Conservation (phyloP, 2,888 invertebrate genomes). For the Tachina fera region DNA sequence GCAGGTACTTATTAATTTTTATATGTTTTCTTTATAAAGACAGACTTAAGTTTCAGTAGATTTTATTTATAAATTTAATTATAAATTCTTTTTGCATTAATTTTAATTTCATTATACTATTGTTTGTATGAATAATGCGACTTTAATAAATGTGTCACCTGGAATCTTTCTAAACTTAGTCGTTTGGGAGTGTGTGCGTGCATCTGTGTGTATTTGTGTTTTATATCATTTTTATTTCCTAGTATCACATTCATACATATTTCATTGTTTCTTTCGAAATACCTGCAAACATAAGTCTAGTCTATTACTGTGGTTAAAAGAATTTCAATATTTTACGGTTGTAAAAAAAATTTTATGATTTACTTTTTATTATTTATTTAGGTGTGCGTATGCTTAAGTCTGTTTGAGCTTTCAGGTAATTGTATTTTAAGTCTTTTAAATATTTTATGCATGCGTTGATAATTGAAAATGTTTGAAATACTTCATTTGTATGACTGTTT, state of each 20-base stretch:
- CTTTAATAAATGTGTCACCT: constrained; percentile 1
- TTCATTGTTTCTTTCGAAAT: constrained; percentile 12
- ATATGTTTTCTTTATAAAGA: not conserved
- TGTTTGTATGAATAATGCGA: not conserved
- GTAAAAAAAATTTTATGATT: not conserved
- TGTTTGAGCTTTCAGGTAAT: not conserved
- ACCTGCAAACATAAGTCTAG: not conserved
- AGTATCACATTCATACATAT: constrained; percentile 44
- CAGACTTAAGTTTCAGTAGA: not conserved
- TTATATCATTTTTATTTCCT: constrained; percentile 46
- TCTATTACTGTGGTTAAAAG: not conserved
- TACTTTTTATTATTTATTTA: not conserved
- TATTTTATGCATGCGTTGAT: not conserved
- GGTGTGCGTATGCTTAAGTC: not conserved
- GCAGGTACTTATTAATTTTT: constrained; percentile 38
- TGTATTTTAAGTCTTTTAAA: not conserved
- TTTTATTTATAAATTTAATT: constrained; percentile 23
- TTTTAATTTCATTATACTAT: constrained; percentile 28
- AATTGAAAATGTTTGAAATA: not conserved
- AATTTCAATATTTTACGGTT: constrained; percentile 28
- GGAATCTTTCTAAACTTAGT: not conserved
- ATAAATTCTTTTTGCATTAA: constrained; percentile 25
- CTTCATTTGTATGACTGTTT: no score
- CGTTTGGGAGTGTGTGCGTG: not conserved
- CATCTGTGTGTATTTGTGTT: not conserved